phyloP scores from a whole-genome alignment of 2,888 invertebrate genomes.

The Lamproptera curius region DNA sequence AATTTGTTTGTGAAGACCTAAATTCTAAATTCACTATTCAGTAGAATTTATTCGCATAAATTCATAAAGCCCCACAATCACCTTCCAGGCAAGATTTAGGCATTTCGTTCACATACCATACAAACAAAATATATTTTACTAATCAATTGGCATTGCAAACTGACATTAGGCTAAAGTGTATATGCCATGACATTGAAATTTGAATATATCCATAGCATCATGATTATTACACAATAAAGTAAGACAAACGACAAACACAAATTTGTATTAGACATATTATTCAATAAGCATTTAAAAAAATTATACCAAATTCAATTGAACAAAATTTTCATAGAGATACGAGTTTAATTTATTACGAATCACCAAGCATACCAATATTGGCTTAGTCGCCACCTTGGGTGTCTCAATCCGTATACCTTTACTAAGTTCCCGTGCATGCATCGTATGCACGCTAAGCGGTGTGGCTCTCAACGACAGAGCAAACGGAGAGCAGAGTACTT shows the following conservation, averaged over 20 bases:
- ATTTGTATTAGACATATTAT: constrained; percentile 39
- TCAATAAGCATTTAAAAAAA: constrained; percentile 42
- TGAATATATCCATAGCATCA: constrained; percentile 30
- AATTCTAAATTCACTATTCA: constrained; percentile 53
- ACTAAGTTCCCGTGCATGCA: constrained; percentile 58
- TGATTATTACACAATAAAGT: constrained; percentile 39
- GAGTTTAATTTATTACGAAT: constrained; percentile 29
- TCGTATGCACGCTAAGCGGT: constrained; percentile 47
- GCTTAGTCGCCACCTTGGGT: constrained; percentile 59
- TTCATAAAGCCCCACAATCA: constrained; percentile 43
- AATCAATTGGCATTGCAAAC: constrained; percentile 4
- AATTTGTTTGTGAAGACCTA: constrained; percentile 41
- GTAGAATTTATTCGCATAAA: constrained; percentile 57
- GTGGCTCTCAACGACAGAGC: constrained; percentile 36
- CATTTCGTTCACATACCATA: constrained; percentile 43
- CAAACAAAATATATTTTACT: constrained; percentile 28
- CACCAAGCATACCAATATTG: constrained; percentile 42
- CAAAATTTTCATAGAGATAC: constrained; percentile 22
- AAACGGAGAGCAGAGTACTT: constrained; percentile 31
- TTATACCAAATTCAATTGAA: constrained; percentile 34
- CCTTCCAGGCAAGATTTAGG: constrained; percentile 68
- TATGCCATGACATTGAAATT: constrained; percentile 61
- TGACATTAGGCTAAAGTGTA: constrained; percentile 31
- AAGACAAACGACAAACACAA: constrained; percentile 46
- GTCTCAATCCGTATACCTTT: constrained; percentile 65